These are phyloP conservation scores for Pristionchus entomophagus DNA, from an alignment of 2,888 invertebrate genomes.

Conservation along the genomic window DNA sequence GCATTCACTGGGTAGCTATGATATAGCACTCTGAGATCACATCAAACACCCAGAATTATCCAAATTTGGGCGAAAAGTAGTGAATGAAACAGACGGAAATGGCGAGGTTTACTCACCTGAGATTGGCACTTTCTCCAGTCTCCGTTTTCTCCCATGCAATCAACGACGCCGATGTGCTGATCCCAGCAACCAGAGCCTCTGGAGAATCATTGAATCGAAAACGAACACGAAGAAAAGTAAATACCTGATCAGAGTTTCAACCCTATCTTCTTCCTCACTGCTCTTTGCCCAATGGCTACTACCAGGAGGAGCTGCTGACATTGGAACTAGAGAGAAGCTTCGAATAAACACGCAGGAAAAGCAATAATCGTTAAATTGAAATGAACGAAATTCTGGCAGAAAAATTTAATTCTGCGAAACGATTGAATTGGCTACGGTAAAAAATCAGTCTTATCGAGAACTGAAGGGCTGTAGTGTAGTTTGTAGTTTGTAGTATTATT, in stretches of 20 bases:
- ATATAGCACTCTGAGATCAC: too few relatives aligned
- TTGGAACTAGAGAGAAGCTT: slow-evolving; percentile 13
- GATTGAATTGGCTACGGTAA: background rate
- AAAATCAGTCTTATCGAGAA: background rate
- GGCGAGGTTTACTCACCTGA: slow-evolving; percentile 49
- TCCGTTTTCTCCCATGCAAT: slow-evolving; percentile 69
- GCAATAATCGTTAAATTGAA: background rate
- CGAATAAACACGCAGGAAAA: background rate
- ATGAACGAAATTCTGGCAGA: too few relatives aligned
- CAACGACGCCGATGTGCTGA: slow-evolving; percentile 65
- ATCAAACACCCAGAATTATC: too few relatives aligned
- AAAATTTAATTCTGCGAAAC: too few relatives aligned
- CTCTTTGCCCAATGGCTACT: slow-evolving; percentile 60
- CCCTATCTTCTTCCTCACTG: slow-evolving; percentile 67
- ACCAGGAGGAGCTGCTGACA: slow-evolving; percentile 50
- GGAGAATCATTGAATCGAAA: slow-evolving; percentile 7
- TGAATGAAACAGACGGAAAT: background rate
- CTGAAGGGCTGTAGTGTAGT: background rate
- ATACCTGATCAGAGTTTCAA: slow-evolving; percentile 65
- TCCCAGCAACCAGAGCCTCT: slow-evolving; percentile 71
- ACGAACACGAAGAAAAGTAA: background rate
- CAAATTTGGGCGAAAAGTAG: background rate
- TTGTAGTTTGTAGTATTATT: background rate
- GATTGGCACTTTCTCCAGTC: slow-evolving; percentile 73
- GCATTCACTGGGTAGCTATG: too few relatives aligned